Evolutionary conservation across 2,113 vertebrate genomes (phyloP), one percentile per base, ranked within the genome.

Genomic region (Euleptes europaea): DNA sequence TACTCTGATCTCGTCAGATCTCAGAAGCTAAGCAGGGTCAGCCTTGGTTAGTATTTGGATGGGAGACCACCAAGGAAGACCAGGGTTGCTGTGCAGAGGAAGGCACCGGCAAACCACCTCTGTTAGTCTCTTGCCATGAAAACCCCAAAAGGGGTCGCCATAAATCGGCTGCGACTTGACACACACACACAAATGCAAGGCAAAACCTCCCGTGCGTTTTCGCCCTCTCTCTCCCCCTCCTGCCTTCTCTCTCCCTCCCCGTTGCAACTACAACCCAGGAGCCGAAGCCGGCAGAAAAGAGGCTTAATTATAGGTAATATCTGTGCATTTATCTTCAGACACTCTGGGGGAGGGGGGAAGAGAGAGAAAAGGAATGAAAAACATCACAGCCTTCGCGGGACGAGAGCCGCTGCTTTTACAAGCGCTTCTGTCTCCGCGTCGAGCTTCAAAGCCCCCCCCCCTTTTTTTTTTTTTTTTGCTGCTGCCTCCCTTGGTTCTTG

Each of bases 401-500:
- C 9, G 66, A 69, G 74, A 84, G 38, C 28, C 19, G 7, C 49
- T 40, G 75, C 81, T 83, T n/a, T 74, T 73, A 15, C 82, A 44
- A 60, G 69, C 49, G 74, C 73, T 71, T 69, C 63, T 70, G 44
- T 77, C 60, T 76, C 73, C 57, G n/a, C 23, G n/a, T 35, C 8
- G 49, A 21, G 65, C 75, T 84, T 84, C 75, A 78, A 84, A 84
- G 75, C 83, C 17, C 49, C 5, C 2, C 6, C 8, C 60, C 21
- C 38, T 10, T 15, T 42, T 33, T 51, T 76, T 9, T 21, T 66
- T 42, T 40, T 54, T 40, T n/a, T n/a, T n/a, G n/a, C n/a, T n/a
- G n/a, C n/a, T 3, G 63, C 83, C 33, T 70, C 74, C 83, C 83
- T 84, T 35, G 35, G 28, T 78, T 44, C 65, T 84, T 84, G 75